Evolutionary conservation across 2,888 invertebrate species (phyloP).

Genomic region (Agonopterix subpropinquella): DNA sequence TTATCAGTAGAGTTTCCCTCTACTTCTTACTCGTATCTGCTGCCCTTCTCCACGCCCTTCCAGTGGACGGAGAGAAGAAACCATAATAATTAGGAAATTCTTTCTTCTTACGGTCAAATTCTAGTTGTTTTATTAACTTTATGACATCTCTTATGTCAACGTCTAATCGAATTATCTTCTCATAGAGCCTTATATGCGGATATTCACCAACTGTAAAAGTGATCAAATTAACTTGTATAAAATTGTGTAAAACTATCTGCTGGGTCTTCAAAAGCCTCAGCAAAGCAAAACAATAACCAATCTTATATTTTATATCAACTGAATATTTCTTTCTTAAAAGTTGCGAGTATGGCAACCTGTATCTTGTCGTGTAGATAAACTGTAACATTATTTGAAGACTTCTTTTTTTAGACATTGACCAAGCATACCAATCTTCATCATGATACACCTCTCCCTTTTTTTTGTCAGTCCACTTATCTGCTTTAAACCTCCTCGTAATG

Average conservation of each 20-base stretch:
- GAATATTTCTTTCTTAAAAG: conserved; percentile 29
- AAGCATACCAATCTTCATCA: too few relatives aligned
- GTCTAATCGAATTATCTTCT: conserved; percentile 27
- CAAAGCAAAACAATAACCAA: conserved; percentile 32
- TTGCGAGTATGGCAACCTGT: conserved; percentile 28
- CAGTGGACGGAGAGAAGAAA: neutral
- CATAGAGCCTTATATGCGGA: conserved; percentile 23
- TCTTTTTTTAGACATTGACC: neutral
- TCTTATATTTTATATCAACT: conserved; percentile 17
- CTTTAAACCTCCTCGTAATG: too few relatives aligned
- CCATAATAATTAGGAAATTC: conserved; percentile 10
- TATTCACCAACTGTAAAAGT: neutral
- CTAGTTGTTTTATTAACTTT: conserved; percentile 8
- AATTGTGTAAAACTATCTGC: too few relatives aligned
- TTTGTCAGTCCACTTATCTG: too few relatives aligned
- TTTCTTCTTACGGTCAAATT: conserved; percentile 3
- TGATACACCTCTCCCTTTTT: too few relatives aligned
- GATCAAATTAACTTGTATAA: too few relatives aligned
- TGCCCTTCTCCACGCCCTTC: neutral
- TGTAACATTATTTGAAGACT: neutral
- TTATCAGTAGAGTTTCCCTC: too few relatives aligned
- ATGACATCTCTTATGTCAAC: conserved; percentile 26
- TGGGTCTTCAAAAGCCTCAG: conserved; percentile 19
- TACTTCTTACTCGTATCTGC: neutral
- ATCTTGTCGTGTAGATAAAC: conserved; percentile 26